phyloP scores from a whole-genome alignment of 30 jellyfish, hydroid and myxozoan genomes.

The Clytia hemisphaerica region DNA sequence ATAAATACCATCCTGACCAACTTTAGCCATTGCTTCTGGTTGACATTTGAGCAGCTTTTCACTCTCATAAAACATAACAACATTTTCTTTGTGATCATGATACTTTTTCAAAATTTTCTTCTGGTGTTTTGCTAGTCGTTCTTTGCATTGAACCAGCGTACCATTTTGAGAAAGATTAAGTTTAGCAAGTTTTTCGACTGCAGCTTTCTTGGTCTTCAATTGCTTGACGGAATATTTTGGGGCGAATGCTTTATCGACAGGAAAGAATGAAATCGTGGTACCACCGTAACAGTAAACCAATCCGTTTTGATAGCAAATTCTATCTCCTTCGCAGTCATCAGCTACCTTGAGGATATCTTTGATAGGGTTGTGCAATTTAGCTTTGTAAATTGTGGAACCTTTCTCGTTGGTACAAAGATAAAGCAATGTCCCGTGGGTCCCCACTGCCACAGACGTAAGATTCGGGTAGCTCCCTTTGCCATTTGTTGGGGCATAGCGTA shows the following conservation, averaged over 20 bases:
- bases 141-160: neutral
- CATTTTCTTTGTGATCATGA: conserved; percentile 13
- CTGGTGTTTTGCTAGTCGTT: conserved; percentile 13
- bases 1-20: no score
- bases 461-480: no score
- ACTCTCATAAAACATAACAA: neutral
- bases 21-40: no score
- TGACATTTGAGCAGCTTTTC: no score
- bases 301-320: conserved; percentile 5
- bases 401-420: neutral
- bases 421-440: neutral
- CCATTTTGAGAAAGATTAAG: neutral
- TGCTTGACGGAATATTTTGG: neutral
- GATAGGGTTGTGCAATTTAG: conserved; percentile 26
- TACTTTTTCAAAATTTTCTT: neutral
- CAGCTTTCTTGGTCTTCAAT: no score
- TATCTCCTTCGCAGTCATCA: conserved; percentile 4
- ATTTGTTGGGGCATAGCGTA: no score
- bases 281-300: neutral
- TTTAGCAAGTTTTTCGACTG: neutral
- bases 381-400: conserved; percentile 17
- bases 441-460: neutral
- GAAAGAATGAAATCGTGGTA: neutral
- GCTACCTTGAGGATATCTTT: conserved; percentile 2
- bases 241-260: neutral